Percentiles rank a stretch among this genome's conserved stretches.
These are phyloP conservation scores for Listrodromus nycthemerus DNA, from an alignment of 2,888 invertebrate genomes.

Conservation along the genomic window DNA sequence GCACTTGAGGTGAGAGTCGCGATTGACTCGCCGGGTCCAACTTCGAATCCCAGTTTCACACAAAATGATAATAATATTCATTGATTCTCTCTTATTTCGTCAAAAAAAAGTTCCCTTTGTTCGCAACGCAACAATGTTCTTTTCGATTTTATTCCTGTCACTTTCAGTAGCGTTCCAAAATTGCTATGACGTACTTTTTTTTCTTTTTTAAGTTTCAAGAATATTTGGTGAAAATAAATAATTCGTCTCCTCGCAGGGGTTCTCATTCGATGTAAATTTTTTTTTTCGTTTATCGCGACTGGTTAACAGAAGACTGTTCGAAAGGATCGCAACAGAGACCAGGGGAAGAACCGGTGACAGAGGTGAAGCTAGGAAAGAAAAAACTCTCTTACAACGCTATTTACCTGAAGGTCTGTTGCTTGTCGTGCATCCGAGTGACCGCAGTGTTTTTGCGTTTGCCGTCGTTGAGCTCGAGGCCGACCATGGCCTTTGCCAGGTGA, in stretches of 20 bases:
- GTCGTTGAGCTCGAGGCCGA: slow-evolving; percentile 85
- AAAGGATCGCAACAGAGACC: background rate
- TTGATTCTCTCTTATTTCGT: background rate
- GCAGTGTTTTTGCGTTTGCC: slow-evolving; percentile 86
- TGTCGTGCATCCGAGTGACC: slow-evolving; percentile 88
- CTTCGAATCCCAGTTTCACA: background rate
- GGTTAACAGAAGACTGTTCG: no score
- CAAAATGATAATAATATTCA: background rate
- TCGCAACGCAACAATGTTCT: background rate
- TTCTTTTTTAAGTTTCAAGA: background rate
- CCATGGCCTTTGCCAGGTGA: slow-evolving; percentile 90
- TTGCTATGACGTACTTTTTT: background rate
- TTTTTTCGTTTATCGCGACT: no score
- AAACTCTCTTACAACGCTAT: slow-evolving; percentile 22
- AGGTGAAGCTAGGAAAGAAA: slow-evolving; percentile 6
- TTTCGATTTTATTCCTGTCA: background rate
- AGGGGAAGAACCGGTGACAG: slow-evolving; percentile 10
- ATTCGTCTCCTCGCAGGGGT: background rate
- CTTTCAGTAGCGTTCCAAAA: background rate
- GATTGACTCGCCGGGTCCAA: background rate
- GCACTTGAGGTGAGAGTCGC: slow-evolving; percentile 42
- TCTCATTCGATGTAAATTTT: background rate
- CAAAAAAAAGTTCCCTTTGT: background rate
- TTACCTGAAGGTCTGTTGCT: slow-evolving; percentile 90
- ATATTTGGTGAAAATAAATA: background rate